Base-by-base conservation (phyloP, 2,797 vertebrate species). In the Glyptemys insculpta region DNA sequence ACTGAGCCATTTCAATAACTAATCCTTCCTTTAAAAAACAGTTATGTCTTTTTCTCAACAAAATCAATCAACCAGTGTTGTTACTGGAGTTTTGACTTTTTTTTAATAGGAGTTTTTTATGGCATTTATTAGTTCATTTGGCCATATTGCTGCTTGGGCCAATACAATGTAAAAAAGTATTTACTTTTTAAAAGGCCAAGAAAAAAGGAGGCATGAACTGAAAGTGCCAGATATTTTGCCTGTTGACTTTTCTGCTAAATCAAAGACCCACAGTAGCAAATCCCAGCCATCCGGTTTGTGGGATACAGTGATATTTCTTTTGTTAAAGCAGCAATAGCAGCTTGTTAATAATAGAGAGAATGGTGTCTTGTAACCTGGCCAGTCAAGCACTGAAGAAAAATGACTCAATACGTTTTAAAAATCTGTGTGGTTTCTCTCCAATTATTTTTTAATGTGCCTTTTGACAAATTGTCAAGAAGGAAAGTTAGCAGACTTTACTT, bases 361-460 rank as follows among this genome's bases (percentile, higher is more conserved):
- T 85, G 91, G 86, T 94, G 88, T 95, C 89, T 93, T 96, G 94
- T 91, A 95, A 90, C 91, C 96, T 96, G 94, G 86, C 93, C 94
- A 97, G 90, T 91, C 96, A 97, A 97, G 96, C 96, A 95, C 8
- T 90, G 89, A 97, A 97, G 96, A 98, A 98, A 98, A 98, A 98
- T 97, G 74, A 88, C 88, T 98, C 96, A 92, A 97, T 96, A 88
- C 79, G 94, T 97, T 96, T 89, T 25, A 95, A 97, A 97, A 97
- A 97, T 93, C 91, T 88, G 89, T 92, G 87, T 93, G 76, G 90
- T 97, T 98, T 97, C 94, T 95, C 94, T 89, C 84, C 95, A 97
- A 96, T 98, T 98, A 97, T 97, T 97, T 97, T 98, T 96, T 98
- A 98, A 98, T 98, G 92, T 96, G 87, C 80, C 80, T 96, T 98